Percentiles rank a stretch among this genome's conserved stretches.
These are phyloP conservation scores for Rousettus leschenaultii DNA, from an alignment of 2,113 vertebrate genomes.

Conservation along the genomic window DNA sequence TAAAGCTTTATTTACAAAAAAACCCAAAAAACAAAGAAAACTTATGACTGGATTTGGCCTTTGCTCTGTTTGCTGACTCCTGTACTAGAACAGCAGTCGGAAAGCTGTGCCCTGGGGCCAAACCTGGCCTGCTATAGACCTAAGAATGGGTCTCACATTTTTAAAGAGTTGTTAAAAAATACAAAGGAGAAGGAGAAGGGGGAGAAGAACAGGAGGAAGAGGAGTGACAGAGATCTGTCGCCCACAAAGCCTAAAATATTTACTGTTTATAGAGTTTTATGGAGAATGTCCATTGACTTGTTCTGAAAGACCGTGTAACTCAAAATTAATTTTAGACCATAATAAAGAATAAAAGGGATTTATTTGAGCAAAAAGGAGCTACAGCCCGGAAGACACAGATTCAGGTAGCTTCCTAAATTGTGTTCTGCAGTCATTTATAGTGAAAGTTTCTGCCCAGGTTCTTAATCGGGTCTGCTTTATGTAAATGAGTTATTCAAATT, in stretches of 20 bases:
- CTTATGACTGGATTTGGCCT: background rate
- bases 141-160: background rate
- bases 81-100: background rate
- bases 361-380: too few relatives aligned
- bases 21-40: too few relatives aligned
- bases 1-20: conserved; percentile 35
- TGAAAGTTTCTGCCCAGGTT: too few relatives aligned
- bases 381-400: too few relatives aligned
- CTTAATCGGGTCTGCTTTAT: too few relatives aligned
- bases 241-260: background rate
- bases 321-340: background rate
- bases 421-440: too few relatives aligned
- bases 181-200: background rate
- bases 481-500: too few relatives aligned
- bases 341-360: background rate
- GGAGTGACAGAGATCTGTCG: background rate
- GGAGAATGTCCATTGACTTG: background rate
- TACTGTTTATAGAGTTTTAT: background rate
- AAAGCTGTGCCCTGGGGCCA: background rate
- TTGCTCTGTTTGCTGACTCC: background rate
- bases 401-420: too few relatives aligned
- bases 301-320: background rate
- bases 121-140: background rate
- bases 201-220: background rate
- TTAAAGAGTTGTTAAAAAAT: background rate